phyloP scores from a whole-genome alignment of 2,797 vertebrate genomes.

The Carcharodon carcharias region DNA sequence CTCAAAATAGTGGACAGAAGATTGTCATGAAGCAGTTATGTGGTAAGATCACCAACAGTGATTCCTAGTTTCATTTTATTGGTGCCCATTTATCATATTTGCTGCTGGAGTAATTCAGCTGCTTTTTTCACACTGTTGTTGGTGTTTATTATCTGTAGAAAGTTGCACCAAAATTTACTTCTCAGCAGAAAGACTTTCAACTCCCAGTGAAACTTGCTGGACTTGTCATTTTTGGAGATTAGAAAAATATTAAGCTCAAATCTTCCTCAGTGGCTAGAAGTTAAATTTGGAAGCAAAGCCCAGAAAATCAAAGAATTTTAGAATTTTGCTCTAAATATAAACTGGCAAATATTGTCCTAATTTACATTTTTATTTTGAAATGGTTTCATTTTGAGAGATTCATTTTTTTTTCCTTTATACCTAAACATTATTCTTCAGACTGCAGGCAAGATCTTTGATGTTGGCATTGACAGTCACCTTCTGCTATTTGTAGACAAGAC shows the following conservation, averaged over 20 bases:
- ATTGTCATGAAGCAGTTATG: neutral
- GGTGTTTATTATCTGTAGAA: neutral
- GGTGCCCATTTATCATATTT: neutral
- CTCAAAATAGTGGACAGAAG: neutral
- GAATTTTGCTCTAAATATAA: neutral
- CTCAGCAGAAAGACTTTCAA: neutral
- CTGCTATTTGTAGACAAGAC: conserved; percentile 74
- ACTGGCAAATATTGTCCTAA: neutral
- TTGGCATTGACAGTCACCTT: conserved; percentile 70
- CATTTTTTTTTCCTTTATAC: neutral
- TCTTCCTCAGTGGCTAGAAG: neutral
- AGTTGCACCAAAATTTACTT: neutral
- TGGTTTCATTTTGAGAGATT: conserved; percentile 32
- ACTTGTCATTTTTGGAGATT: neutral
- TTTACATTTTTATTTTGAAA: neutral
- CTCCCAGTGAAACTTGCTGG: neutral
- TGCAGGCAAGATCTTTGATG: conserved; percentile 70
- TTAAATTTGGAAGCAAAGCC: neutral
- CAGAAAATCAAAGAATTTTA: neutral
- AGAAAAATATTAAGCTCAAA: neutral
- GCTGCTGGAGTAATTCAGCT: neutral
- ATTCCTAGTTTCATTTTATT: neutral
- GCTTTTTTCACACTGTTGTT: neutral
- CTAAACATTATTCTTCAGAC: conserved; percentile 56
- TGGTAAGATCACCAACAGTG: neutral